A percentile compares a stretch with the other conserved stretches of the same genome.
phyloP scores from a whole-genome alignment of 2,888 invertebrate genomes.

The Morpho deidamia region DNA sequence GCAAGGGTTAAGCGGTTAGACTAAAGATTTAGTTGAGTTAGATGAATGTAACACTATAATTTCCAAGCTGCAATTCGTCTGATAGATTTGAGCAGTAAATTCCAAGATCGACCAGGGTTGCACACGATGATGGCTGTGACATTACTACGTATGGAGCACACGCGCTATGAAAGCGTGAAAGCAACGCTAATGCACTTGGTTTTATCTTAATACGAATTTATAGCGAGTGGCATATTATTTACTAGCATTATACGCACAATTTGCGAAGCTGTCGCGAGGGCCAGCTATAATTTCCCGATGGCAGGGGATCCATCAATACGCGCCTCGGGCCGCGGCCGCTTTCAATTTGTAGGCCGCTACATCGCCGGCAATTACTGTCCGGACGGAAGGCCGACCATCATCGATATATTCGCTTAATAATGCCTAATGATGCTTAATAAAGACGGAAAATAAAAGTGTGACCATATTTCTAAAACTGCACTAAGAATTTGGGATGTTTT shows the following conservation, averaged over 20 bases:
- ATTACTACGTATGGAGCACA: background rate
- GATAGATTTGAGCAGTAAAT: too few species aligned
- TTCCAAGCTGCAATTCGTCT: too few species aligned
- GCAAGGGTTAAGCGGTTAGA: too few species aligned
- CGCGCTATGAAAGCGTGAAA: slow-evolving; percentile 34
- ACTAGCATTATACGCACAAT: slow-evolving; percentile 77
- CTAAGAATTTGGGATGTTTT: too few species aligned
- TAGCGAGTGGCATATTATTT: slow-evolving; percentile 68
- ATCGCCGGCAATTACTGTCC: slow-evolving; percentile 69
- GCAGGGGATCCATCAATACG: slow-evolving; percentile 76
- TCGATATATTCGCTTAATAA: slow-evolving; percentile 74
- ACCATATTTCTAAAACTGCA: slow-evolving; percentile 49
- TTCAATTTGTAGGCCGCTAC: slow-evolving; percentile 77
- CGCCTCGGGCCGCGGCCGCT: slow-evolving; percentile 70
- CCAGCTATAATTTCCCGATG: slow-evolving; percentile 73
- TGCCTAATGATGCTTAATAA: slow-evolving; percentile 77
- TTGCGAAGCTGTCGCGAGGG: slow-evolving; percentile 77
- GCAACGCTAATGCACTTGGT: slow-evolving; percentile 40
- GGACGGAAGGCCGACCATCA: slow-evolving; percentile 74
- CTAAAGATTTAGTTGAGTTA: too few species aligned
- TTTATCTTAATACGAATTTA: slow-evolving; percentile 63
- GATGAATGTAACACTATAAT: too few species aligned
- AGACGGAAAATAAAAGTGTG: slow-evolving; percentile 72
- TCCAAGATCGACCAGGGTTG: too few species aligned
- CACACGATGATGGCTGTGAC: background rate